phyloP scores from a whole-genome alignment of 2,113 vertebrate species.

The Aegithalos caudatus region DNA sequence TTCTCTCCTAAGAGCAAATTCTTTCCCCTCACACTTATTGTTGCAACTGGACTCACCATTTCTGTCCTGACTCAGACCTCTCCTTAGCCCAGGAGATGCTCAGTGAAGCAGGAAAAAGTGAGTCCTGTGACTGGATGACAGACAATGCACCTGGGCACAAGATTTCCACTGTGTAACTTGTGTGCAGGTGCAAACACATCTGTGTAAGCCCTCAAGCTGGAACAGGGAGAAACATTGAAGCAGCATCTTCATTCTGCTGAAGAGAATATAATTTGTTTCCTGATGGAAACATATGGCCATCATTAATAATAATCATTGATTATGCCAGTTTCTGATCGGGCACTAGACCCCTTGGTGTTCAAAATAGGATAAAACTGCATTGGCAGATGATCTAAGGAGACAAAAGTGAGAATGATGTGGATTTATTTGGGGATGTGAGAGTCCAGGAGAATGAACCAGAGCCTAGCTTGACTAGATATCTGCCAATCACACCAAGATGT shows the following conservation, averaged over 20 bases:
- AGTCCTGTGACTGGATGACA: background rate
- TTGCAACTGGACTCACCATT: background rate
- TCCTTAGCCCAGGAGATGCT: background rate
- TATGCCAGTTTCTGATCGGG: background rate
- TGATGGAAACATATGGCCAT: background rate
- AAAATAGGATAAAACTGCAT: background rate
- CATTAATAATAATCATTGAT: background rate
- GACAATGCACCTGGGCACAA: background rate
- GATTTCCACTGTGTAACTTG: background rate
- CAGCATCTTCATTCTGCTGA: background rate
- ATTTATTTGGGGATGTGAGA: background rate
- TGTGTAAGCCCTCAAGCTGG: background rate
- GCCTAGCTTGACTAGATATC: background rate
- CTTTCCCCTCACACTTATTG: background rate
- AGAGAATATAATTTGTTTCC: background rate
- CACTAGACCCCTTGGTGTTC: background rate
- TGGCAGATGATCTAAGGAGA: background rate
- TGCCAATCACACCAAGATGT: background rate
- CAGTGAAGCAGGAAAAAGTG: fast-evolving
- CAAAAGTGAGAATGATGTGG: background rate
- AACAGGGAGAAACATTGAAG: background rate
- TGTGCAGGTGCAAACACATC: background rate
- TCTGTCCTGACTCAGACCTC: background rate
- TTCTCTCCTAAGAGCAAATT: background rate
- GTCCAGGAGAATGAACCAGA: background rate